Evolutionary conservation across 2,113 vertebrate genomes (phyloP).

Genomic region (Cichladusa arquata): DNA sequence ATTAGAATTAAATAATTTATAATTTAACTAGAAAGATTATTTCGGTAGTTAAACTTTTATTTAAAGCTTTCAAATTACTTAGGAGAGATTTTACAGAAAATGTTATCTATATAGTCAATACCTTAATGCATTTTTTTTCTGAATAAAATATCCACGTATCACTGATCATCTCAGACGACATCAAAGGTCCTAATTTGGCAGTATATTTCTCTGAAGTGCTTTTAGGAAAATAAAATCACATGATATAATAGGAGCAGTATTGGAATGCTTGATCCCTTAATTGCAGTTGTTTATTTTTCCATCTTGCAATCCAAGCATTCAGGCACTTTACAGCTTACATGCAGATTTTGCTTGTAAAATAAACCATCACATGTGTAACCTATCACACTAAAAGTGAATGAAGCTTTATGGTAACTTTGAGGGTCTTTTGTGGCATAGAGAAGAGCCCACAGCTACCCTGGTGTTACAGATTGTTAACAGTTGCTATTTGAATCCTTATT

Average conservation of each 20-base stretch:
- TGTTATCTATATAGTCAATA: neutral
- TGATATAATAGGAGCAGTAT: neutral
- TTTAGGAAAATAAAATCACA: slow-evolving; percentile 12
- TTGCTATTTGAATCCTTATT: slow-evolving; percentile 53
- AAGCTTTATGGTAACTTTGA: slow-evolving; percentile 49
- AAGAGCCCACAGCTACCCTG: neutral
- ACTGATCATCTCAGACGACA: neutral
- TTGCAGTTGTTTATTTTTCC: slow-evolving; percentile 40
- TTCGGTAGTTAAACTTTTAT: neutral
- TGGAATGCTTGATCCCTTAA: slow-evolving; percentile 10
- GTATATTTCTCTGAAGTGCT: slow-evolving; percentile 1
- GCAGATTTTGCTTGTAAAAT: slow-evolving; percentile 54
- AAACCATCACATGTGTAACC: slow-evolving; percentile 45
- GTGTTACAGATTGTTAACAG: slow-evolving; percentile 50
- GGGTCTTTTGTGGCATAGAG: slow-evolving; percentile 26
- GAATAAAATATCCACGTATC: neutral
- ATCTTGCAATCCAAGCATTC: slow-evolving; percentile 4
- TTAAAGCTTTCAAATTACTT: neutral
- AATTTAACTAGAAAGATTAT: neutral
- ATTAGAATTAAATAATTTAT: neutral
- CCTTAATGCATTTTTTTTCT: neutral
- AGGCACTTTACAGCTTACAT: slow-evolving; percentile 26
- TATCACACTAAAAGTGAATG: slow-evolving; percentile 38
- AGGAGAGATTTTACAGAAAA: neutral
- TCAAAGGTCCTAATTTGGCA: neutral